Evolutionary conservation across 1,140 invertebrate genomes (phyloP).

Genomic region (Brachionus calyciflorus): DNA sequence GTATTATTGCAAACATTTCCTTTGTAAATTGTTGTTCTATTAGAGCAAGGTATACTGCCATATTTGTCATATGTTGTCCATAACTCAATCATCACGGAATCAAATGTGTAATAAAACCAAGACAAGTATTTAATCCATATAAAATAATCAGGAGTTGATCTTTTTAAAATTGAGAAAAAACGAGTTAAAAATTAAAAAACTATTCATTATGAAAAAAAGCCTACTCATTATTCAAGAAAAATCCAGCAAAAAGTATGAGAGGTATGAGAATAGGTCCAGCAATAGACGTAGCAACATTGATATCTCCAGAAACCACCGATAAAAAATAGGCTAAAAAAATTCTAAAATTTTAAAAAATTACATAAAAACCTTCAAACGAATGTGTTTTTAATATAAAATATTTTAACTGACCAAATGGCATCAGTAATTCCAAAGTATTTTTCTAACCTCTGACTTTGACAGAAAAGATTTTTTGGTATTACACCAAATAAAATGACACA

Average conservation of each 20-base stretch:
- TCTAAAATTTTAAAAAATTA: not conserved
- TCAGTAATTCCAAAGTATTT: no score
- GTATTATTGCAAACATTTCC: not conserved
- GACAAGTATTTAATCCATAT: conserved; percentile 47
- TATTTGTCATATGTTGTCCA: not conserved
- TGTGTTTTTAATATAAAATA: no score
- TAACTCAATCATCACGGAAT: conserved; percentile 9
- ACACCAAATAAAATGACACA: no score
- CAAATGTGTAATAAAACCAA: conserved; percentile 41
- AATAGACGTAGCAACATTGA: conserved; percentile 70
- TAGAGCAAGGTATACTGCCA: conserved; percentile 4
- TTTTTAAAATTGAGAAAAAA: not conserved
- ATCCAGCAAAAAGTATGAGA: conserved; percentile 88
- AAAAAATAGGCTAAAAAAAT: conserved; percentile 9
- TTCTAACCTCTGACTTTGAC: no score
- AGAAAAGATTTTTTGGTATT: no score
- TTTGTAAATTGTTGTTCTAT: not conserved
- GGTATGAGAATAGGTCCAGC: conserved; percentile 86
- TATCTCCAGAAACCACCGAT: not conserved
- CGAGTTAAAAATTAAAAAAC: not conserved
- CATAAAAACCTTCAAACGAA: no score
- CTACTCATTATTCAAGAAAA: conserved; percentile 76
- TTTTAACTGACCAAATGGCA: no score
- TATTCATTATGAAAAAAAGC: not conserved
- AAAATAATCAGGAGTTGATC: conserved; percentile 38